Base-by-base conservation (phyloP, 2,797 vertebrate genomes). In the Tragelaphus oryx region DNA sequence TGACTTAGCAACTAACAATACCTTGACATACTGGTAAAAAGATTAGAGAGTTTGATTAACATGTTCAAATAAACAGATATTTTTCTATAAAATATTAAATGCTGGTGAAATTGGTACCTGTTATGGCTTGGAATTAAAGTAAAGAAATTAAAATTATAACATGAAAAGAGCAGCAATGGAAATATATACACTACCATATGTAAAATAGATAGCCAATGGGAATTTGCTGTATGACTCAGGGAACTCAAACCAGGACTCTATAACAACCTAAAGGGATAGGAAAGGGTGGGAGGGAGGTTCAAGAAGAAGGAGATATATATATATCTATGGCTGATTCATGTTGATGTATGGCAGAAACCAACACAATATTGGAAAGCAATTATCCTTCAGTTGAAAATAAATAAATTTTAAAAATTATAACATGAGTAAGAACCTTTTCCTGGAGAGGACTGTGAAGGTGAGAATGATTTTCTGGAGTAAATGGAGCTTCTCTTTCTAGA, bases 21-120 rank as follows among this genome's bases (percentile, higher is more conserved):
- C 33, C 26, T 37, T 87, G 8, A n/a, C 10, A n/a, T 46, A 5
- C 26, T 92, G 14, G 6, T 55, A 48, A 74, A 91, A 83, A 89
- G 9, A 81, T 20, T 55, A 22, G 71, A 65, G 54, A 17, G 6
- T 52, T 57, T 85, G 46, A 24, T 37, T 26, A 33, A 33, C 18
- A 55, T 80, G 11, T 79, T 87, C 71, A 86, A 92, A 76, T 87
- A 11, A 65, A 81, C n/a, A 79, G 3, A 41, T 59, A 2, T 37
- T 93, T 87, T 81, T 57, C 83, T 85, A 91, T 75, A 24, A 41
- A 88, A 44, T 87, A 68, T 33, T 60, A 90, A 92, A 71, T 60
- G 7, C 41, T 74, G 50, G 22, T 78, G 44, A 95, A 95, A 80
- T 37, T 68, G 28, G 44, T 17, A 50, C 55, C 2, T 48, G 44